Evolutionary conservation across 2,888 invertebrate species (phyloP).

Genomic region (Athalia cordata): DNA sequence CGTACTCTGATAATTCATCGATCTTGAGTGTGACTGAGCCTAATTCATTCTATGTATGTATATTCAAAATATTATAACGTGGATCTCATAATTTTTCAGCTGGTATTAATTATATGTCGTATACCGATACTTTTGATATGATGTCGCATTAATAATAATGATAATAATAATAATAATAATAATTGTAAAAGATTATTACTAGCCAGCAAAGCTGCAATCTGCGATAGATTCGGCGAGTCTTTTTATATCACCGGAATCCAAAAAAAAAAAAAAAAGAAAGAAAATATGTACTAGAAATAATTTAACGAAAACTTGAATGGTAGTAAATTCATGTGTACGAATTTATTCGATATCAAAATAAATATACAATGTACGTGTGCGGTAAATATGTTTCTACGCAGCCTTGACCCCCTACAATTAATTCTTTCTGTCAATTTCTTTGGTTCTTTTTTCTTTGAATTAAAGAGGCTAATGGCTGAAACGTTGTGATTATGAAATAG

Average conservation of each 20-base stretch:
- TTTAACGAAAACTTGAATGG: neutral
- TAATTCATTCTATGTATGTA: neutral
- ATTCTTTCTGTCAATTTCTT: too few relatives aligned
- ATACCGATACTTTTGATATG: conserved; percentile 18
- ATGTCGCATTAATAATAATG: too few relatives aligned
- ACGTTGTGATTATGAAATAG: too few relatives aligned
- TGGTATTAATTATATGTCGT: neutral
- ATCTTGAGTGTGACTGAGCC: neutral
- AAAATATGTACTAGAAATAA: neutral
- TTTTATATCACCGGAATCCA: neutral
- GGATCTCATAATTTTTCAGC: too few relatives aligned
- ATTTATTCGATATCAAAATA: conserved; percentile 13
- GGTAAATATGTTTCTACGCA: neutral
- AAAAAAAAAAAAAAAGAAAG: neutral
- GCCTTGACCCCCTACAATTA: too few relatives aligned
- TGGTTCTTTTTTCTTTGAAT: too few relatives aligned
- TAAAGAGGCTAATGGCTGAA: too few relatives aligned
- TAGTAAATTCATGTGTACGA: neutral
- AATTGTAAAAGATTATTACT: neutral
- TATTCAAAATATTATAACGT: too few relatives aligned
- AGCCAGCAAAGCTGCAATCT: too few relatives aligned
- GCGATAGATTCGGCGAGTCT: too few relatives aligned
- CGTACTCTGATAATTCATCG: too few relatives aligned
- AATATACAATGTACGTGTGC: neutral
- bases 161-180: conserved; percentile 1